phyloP scores from a whole-genome alignment of 1,140 invertebrate species.

The Octopus bimaculoides region DNA sequence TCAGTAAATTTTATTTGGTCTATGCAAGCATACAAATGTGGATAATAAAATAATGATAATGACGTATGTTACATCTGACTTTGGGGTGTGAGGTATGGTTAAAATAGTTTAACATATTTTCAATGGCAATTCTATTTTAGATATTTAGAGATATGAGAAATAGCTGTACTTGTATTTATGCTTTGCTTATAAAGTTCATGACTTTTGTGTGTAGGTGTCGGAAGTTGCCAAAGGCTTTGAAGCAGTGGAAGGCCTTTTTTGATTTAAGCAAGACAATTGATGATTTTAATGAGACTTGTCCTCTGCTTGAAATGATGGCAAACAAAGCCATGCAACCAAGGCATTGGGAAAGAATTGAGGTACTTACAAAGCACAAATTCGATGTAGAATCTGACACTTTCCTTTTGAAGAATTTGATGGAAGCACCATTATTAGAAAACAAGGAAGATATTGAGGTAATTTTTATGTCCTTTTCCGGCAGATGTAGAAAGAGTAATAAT shows the following conservation, averaged over 20 bases:
- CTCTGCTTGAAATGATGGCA: neutral
- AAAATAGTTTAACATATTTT: slow-evolving; percentile 59
- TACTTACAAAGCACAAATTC: neutral
- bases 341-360: neutral
- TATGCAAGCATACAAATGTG: too few relatives aligned
- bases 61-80: too few relatives aligned
- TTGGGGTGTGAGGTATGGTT: slow-evolving; percentile 41
- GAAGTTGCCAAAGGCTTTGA: neutral
- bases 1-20: too few relatives aligned
- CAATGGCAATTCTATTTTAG: too few relatives aligned
- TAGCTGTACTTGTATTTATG: too few relatives aligned
- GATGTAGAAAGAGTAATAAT: too few relatives aligned
- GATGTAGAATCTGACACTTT: neutral
- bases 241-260: neutral
- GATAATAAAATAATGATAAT: too few relatives aligned
- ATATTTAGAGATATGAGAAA: too few relatives aligned
- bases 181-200: too few relatives aligned
- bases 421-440: neutral
- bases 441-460: slow-evolving; percentile 1
- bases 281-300: neutral
- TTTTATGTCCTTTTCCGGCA: neutral
- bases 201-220: neutral
- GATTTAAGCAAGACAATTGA: neutral
- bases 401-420: neutral
- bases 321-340: neutral